A percentile compares a stretch with the other conserved stretches of the same genome.
Evolutionary conservation across 2,113 vertebrate genomes (phyloP).

Genomic region (Grammomys dolichurus): DNA sequence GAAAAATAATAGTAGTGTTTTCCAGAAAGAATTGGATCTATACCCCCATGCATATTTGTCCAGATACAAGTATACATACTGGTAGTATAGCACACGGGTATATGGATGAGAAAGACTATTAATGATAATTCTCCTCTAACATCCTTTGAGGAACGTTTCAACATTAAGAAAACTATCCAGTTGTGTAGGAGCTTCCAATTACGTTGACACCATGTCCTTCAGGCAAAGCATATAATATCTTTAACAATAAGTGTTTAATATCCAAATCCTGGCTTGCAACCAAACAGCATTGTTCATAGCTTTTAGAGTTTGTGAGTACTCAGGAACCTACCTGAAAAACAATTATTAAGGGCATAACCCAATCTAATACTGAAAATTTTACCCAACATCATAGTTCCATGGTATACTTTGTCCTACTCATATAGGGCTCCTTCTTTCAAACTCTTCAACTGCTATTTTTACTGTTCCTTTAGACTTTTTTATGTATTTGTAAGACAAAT

Average conservation of each 20-base stretch:
- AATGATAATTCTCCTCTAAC: background rate
- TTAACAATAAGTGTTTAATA: background rate
- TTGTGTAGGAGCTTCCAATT: too few species aligned
- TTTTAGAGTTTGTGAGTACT: background rate
- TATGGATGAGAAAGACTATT: background rate
- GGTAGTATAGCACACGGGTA: background rate
- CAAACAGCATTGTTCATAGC: background rate
- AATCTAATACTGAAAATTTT: background rate
- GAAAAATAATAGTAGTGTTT: background rate
- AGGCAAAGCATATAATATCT: background rate
- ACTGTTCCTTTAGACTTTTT: background rate
- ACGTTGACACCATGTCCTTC: background rate
- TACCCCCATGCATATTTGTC: background rate
- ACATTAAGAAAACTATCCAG: background rate
- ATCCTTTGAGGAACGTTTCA: background rate
- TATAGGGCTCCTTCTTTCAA: background rate
- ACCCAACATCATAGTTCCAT: background rate
- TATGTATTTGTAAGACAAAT: background rate
- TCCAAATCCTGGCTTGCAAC: background rate
- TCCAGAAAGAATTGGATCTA: background rate
- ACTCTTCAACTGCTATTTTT: background rate
- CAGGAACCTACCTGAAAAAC: background rate
- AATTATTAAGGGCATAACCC: background rate
- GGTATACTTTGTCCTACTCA: background rate
- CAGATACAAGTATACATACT: background rate